phyloP scores from a whole-genome alignment of 2,888 invertebrate genomes.

The Auanema freiburgensis region DNA sequence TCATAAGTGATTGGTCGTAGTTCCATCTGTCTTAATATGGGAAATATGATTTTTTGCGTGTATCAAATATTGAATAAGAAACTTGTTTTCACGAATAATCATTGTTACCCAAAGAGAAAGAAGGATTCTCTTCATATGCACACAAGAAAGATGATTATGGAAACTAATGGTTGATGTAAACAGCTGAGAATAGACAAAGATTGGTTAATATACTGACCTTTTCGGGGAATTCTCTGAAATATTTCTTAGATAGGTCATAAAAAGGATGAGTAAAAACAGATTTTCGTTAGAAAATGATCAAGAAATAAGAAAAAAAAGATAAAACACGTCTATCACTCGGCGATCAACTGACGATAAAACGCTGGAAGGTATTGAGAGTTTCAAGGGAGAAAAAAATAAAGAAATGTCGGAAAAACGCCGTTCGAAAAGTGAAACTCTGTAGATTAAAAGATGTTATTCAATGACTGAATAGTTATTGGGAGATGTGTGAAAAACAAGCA shows the following conservation, averaged over 20 bases:
- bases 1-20: too few relatives aligned
- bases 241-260: background rate
- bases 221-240: background rate
- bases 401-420: background rate
- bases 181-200: background rate
- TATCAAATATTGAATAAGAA: too few relatives aligned
- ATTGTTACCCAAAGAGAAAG: background rate
- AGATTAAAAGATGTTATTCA: background rate
- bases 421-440: background rate
- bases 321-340: background rate
- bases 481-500: background rate
- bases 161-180: background rate
- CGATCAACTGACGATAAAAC: constrained; percentile 1
- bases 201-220: constrained; percentile 3
- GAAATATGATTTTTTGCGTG: too few relatives aligned
- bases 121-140: background rate
- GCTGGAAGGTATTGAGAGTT: background rate
- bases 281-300: too few relatives aligned
- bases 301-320: constrained; percentile 1
- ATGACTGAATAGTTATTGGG: background rate
- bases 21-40: too few relatives aligned
- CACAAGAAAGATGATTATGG: background rate
- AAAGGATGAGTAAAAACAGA: too few relatives aligned
- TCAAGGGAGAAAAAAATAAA: constrained; percentile 1
- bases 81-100: background rate